These are phyloP conservation scores for Dichetophora obliterata DNA, from an alignment of 2,888 invertebrate genomes.

Conservation along the genomic window DNA sequence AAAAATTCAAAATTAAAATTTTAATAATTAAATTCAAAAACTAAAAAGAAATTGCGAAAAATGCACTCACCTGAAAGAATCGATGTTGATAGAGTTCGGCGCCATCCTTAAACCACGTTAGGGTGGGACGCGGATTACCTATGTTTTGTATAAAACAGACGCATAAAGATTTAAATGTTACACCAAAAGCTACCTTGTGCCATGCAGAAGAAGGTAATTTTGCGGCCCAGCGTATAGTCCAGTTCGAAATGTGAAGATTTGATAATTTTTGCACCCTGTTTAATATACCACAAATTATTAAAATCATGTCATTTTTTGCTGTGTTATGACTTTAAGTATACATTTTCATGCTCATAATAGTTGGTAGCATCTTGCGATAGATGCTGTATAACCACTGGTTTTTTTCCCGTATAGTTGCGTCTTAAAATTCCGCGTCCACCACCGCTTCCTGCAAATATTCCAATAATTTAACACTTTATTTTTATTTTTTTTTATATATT, in stretches of 20 bases:
- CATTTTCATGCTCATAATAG: slow-evolving; percentile 90
- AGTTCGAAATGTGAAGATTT: slow-evolving; percentile 92
- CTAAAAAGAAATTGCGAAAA: background rate
- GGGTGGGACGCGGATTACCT: slow-evolving; percentile 84
- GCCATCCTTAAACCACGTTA: slow-evolving; percentile 97
- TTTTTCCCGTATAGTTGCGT: slow-evolving; percentile 68
- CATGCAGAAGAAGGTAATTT: slow-evolving; percentile 92
- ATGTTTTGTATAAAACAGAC: background rate
- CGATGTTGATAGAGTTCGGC: slow-evolving; percentile 92
- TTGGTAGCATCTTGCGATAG: slow-evolving; percentile 89
- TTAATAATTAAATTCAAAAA: background rate
- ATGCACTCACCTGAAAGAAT: slow-evolving; percentile 80
- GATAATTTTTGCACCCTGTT: slow-evolving; percentile 89
- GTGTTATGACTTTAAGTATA: slow-evolving; percentile 68
- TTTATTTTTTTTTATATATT: background rate
- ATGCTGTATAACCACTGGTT: slow-evolving; percentile 74
- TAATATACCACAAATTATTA: background rate
- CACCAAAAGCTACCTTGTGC: slow-evolving; percentile 77
- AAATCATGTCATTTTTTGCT: background rate
- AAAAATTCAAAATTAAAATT: background rate
- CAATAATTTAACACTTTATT: too few species aligned
- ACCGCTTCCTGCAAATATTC: slow-evolving; percentile 59
- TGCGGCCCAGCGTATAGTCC: slow-evolving; percentile 93
- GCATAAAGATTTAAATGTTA: background rate
- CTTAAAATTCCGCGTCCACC: slow-evolving; percentile 66